Evolutionary conservation across 2,113 vertebrate genomes (phyloP).

Genomic region (Semicossyphus pulcher): DNA sequence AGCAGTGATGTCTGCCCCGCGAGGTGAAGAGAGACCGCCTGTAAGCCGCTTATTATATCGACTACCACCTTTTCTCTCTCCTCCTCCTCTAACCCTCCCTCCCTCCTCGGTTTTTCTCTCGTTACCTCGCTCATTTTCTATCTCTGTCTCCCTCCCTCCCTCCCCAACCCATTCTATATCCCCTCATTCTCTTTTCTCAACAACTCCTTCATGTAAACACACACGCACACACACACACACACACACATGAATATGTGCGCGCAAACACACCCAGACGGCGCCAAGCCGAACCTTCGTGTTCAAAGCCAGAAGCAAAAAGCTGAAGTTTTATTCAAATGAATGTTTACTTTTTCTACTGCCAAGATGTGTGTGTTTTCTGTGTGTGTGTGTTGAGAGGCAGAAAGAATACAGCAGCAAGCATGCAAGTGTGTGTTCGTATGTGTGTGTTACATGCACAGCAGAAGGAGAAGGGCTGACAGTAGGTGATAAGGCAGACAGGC

Average conservation of each 20-base stretch:
- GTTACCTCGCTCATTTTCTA: slow-evolving; percentile 70
- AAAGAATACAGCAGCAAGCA: slow-evolving; percentile 62
- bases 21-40: slow-evolving; percentile 94
- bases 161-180: slow-evolving; percentile 63
- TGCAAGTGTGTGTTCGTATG: slow-evolving; percentile 61
- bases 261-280: slow-evolving; percentile 59
- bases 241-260: slow-evolving; percentile 34
- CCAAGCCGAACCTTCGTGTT: slow-evolving; percentile 90
- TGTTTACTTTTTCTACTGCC: slow-evolving; percentile 99
- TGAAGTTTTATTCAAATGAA: slow-evolving; percentile 98
- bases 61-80: slow-evolving; percentile 88
- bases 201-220: slow-evolving; percentile 43
- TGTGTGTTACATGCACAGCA: slow-evolving; percentile 86
- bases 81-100: slow-evolving; percentile 46
- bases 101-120: slow-evolving; percentile 59
- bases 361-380: slow-evolving; percentile 86
- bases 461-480: slow-evolving; percentile 98
- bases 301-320: slow-evolving; percentile 93
- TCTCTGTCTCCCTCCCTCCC: slow-evolving; percentile 55
- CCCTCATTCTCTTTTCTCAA: slow-evolving; percentile 57
- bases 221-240: slow-evolving; percentile 25
- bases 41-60: slow-evolving; percentile 99
- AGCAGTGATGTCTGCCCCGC: slow-evolving; percentile 78
- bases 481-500: slow-evolving; percentile 98
- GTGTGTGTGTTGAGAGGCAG: slow-evolving; percentile 55